A percentile compares a stretch with the other conserved stretches of the same genome.
Conservation (phyloP, 2,797 vertebrate species). For the Cyclopterus lumpus region DNA sequence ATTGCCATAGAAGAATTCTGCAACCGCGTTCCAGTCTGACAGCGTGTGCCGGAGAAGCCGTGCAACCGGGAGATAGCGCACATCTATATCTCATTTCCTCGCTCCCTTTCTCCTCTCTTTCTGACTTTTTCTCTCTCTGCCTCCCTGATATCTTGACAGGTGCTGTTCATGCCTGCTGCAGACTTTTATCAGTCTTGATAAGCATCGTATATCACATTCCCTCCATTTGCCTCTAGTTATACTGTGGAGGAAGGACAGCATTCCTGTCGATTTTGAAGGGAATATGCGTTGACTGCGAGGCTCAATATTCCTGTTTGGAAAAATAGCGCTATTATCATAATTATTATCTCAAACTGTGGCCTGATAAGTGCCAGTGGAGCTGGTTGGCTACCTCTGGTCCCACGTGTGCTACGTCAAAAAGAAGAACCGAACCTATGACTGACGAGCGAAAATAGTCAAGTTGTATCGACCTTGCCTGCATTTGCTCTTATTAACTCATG, state of each 20-base stretch:
- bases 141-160: conserved; percentile 49
- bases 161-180: conserved; percentile 46
- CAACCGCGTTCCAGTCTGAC: conserved; percentile 38
- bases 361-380: conserved; percentile 12
- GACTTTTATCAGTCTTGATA: conserved; percentile 59
- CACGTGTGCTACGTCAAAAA: not conserved
- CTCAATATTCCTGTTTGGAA: conserved; percentile 36
- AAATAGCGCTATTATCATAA: conserved; percentile 40
- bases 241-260: conserved; percentile 10
- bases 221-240: conserved; percentile 40
- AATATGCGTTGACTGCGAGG: conserved; percentile 33
- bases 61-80: conserved; percentile 43
- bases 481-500: conserved; percentile 26
- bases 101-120: conserved; percentile 6
- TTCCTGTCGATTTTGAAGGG: conserved; percentile 24
- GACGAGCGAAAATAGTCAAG: conserved; percentile 7
- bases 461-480: conserved; percentile 15
- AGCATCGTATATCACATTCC: conserved; percentile 39
- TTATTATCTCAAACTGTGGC: conserved; percentile 32
- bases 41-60: conserved; percentile 36
- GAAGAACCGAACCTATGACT: conserved; percentile 5
- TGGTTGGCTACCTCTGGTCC: conserved; percentile 17
- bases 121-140: conserved; percentile 13
- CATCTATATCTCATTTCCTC: conserved; percentile 51
- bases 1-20: conserved; percentile 59